Conservation (phyloP, 35 echinoderm and acorn worm genomes). For the Amphiura filiformis region DNA sequence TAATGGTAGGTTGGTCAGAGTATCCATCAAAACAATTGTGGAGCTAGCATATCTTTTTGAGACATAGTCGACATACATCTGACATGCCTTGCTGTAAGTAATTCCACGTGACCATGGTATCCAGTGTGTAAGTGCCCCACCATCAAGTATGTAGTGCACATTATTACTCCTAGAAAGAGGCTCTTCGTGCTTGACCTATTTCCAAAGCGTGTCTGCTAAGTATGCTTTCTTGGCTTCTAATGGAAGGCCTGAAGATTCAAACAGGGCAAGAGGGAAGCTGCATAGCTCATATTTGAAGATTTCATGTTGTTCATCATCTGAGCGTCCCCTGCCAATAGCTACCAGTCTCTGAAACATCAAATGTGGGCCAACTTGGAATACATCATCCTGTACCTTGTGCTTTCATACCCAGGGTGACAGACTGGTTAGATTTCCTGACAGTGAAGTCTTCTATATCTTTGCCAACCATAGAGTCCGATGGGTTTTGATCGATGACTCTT, state of each 20-base stretch:
- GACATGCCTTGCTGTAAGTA: constrained; percentile 40
- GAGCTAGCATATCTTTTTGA: constrained; percentile 17
- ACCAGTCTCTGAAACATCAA: constrained; percentile 66
- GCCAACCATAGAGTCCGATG: constrained; percentile 31
- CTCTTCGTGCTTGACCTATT: background rate
- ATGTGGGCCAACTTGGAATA: constrained; percentile 54
- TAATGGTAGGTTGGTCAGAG: constrained; percentile 25
- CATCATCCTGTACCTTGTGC: constrained; percentile 21
- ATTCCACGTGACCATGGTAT: constrained; percentile 52
- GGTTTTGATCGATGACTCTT: constrained; percentile 33
- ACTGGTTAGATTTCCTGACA: constrained; percentile 56
- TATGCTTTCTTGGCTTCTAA: constrained; percentile 33
- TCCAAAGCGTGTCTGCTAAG: constrained; percentile 54
- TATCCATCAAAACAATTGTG: constrained; percentile 55
- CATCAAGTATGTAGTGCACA: constrained; percentile 73
- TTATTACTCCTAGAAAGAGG: background rate
- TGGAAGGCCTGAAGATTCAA: constrained; percentile 30
- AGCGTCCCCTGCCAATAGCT: background rate
- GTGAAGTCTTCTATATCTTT: constrained; percentile 34
- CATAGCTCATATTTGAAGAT: constrained; percentile 76
- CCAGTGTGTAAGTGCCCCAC: constrained; percentile 67
- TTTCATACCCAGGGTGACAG: constrained; percentile 42
- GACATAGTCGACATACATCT: background rate
- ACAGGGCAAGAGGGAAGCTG: constrained; percentile 65
- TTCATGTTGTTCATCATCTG: background rate